Percentiles rank a stretch among this genome's conserved stretches.
Conservation (phyloP, 1,140 invertebrate genomes). For the Drosophila dunni region DNA sequence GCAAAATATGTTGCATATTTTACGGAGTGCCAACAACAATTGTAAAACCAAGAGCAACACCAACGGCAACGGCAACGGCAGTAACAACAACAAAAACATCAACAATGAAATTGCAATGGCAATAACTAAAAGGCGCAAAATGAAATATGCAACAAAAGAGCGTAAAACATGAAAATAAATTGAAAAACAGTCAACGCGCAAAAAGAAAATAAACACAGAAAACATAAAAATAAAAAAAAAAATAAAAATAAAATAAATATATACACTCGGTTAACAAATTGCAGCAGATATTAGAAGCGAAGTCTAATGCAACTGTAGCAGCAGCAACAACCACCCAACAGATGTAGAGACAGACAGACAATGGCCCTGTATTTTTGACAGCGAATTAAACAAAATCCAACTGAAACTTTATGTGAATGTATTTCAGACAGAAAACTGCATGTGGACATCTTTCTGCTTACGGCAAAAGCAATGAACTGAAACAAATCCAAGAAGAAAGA, state of each 20-base stretch:
- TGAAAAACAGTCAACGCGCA: constrained; percentile 53
- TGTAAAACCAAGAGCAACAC: constrained; percentile 36
- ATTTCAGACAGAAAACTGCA: background rate
- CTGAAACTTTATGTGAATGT: constrained; percentile 12
- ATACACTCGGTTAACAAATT: constrained; percentile 76
- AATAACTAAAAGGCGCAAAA: constrained; percentile 78
- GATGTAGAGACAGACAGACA: constrained; percentile 39
- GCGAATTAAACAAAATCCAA: constrained; percentile 76
- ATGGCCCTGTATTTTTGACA: constrained; percentile 72
- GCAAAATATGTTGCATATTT: constrained; percentile 82
- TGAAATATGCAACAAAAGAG: constrained; percentile 82
- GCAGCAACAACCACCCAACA: constrained; percentile 2
- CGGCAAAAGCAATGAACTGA: constrained; percentile 57
- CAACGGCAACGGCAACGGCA: constrained; percentile 28
- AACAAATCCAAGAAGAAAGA: constrained; percentile 37
- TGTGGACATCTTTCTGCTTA: constrained; percentile 23
- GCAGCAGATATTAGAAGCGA: constrained; percentile 77
- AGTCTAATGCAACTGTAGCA: constrained; percentile 66
- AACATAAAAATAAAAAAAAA: background rate
- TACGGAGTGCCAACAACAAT: constrained; percentile 60
- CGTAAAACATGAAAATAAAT: constrained; percentile 72
- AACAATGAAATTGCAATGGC: constrained; percentile 47
- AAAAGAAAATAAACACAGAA: constrained; percentile 23
- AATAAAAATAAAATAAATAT: constrained; percentile 19
- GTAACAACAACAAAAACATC: constrained; percentile 23